These are phyloP conservation scores for Macquaria ambigua DNA, from an alignment of 2,113 vertebrate genomes.

Conservation along the genomic window DNA sequence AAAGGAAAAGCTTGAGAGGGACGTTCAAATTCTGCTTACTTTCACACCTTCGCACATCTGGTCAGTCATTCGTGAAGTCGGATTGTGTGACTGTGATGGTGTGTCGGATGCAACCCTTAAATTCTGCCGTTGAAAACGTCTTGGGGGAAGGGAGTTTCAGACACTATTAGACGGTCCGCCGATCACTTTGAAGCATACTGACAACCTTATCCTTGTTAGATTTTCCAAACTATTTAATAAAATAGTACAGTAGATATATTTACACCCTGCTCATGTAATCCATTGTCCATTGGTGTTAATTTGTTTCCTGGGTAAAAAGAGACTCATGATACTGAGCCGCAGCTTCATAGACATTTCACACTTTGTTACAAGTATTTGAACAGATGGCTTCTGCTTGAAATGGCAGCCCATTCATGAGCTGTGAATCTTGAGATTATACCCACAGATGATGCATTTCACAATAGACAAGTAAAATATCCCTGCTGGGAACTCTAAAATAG, in stretches of 20 bases:
- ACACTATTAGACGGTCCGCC: background rate
- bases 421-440: constrained; percentile 22
- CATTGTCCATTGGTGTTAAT: background rate
- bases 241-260: background rate
- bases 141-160: background rate
- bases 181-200: background rate
- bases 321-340: background rate
- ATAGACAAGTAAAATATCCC: constrained; percentile 18
- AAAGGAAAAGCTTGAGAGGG: background rate
- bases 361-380: constrained; percentile 4
- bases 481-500: constrained; percentile 10
- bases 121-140: background rate
- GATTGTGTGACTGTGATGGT: no score
- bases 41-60: background rate
- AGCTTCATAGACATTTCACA: constrained; percentile 10
- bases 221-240: background rate
- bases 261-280: background rate
- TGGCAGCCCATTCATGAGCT: background rate
- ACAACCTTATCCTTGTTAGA: background rate
- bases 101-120: background rate
- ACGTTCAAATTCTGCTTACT: background rate
- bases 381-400: constrained; percentile 29
- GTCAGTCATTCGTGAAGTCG: background rate
- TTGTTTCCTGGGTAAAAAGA: background rate
- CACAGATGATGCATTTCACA: constrained; percentile 26